A percentile compares a stretch with the other conserved stretches of the same genome.
Conservation (phyloP, 2,797 vertebrate genomes). For the Sibirionetta formosa region DNA sequence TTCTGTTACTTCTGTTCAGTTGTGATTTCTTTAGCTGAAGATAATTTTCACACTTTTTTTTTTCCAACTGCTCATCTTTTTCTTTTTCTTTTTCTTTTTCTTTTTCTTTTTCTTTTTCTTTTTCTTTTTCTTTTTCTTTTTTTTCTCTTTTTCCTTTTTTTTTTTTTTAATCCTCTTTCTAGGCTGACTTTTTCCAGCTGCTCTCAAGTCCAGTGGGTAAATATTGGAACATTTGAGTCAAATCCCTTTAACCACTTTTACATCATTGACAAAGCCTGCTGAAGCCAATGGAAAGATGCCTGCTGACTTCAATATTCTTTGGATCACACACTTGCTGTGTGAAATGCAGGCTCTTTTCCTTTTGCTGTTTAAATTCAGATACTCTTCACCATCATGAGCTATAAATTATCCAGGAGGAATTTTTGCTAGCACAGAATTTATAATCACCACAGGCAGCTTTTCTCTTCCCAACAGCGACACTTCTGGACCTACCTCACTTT, state of each 20-base stretch:
- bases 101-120: too few species aligned
- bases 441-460: neutral
- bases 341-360: constrained; percentile 18
- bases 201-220: neutral
- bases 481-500: neutral
- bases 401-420: constrained; percentile 10
- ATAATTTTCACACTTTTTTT: neutral
- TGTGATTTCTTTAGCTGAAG: neutral
- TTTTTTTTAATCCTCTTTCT: neutral
- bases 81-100: neutral
- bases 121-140: neutral
- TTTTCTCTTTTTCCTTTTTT: too few species aligned
- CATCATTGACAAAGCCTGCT: constrained; percentile 11
- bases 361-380: neutral
- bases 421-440: constrained; percentile 5
- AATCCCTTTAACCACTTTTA: constrained; percentile 35
- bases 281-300: constrained; percentile 40
- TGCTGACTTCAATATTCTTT: constrained; percentile 13
- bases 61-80: neutral
- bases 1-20: neutral
- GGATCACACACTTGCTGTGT: neutral
- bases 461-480: neutral
- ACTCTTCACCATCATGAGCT: neutral
- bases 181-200: neutral
- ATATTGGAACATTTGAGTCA: constrained; percentile 37